Evolutionary conservation across 2,113 vertebrate species (phyloP), one percentile per base, ranked within the genome.

Genomic region (Chloebia gouldiae): DNA sequence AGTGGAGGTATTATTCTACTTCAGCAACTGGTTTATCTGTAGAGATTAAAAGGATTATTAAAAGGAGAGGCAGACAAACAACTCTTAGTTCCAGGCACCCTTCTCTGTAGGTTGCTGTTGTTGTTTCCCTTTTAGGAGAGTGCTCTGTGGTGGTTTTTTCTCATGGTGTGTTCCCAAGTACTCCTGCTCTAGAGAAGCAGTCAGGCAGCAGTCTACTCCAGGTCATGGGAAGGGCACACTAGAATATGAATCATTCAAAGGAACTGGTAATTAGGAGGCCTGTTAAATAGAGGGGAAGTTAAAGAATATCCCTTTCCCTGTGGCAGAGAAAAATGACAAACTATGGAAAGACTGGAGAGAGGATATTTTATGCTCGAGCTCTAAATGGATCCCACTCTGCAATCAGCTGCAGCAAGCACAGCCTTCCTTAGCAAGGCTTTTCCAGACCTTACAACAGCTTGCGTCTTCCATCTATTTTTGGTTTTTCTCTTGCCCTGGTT

Each of bases 401-500:
- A 54, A 81, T 95, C 69, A 91, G 89, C 90, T 86, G 92, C 93
- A 95, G 91, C 70, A 42, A 63, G 78, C 61, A 15, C 61, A 88
- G 84, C 81, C 51, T 81, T 84, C 77, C 87, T 78, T 77, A 86
- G 91, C 86, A 88, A 95, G 91, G 73, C 86, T 95, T 90, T 70
- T 93, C 78, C 81, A 96, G 91, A 73, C 83, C 88, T 57, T 84
- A 86, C 92, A 96, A 88, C 92, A 94, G 93, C 47, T 90, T 94
- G 80, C 42, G 9, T 88, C 86, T 94, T 78, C 86, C 51, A 37
- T 84, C 95, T 97, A 92, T 97, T 96, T 96, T 91, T 88, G 95
- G 77, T 18, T 88, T 90, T 88, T 88, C 89, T 92, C 79, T 92
- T 92, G 95, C 91, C 95, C 88, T 93, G 72, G 96, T 97, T 97